These are phyloP conservation scores for Eupsilia transversa DNA, from an alignment of 2,888 invertebrate species.

Conservation along the genomic window DNA sequence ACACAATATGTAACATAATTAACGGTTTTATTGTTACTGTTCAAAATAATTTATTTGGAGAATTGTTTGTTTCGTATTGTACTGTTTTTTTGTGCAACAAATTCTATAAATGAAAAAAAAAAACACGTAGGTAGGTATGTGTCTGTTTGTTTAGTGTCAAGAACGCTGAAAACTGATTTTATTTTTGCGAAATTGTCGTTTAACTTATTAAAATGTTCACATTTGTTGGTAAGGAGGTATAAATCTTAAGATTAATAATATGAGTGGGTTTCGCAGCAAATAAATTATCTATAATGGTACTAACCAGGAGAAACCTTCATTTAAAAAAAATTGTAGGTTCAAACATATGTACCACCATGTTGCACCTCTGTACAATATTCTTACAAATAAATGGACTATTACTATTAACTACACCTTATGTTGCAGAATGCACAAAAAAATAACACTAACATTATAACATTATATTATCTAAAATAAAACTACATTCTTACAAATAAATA, in stretches of 20 bases:
- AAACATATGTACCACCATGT: too few relatives aligned
- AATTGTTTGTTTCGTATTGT: constrained; percentile 18
- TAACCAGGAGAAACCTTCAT: neutral
- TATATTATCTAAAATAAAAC: neutral
- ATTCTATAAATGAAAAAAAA: neutral
- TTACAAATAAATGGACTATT: too few relatives aligned
- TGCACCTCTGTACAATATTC: too few relatives aligned
- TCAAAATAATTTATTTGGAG: constrained; percentile 21
- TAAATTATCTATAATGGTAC: neutral
- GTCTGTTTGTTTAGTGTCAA: neutral
- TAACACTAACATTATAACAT: too few relatives aligned
- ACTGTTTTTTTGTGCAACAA: neutral
- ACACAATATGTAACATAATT: constrained; percentile 44
- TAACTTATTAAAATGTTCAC: neutral
- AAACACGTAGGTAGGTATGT: too few relatives aligned
- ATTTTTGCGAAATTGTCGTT: neutral
- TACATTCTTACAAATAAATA: neutral
- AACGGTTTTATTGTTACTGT: constrained; percentile 13
- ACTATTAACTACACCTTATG: too few relatives aligned
- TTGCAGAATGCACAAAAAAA: too few relatives aligned
- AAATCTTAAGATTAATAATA: neutral
- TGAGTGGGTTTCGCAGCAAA: neutral
- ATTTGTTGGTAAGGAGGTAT: neutral
- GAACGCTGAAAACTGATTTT: neutral
- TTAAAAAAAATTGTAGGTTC: neutral